Evolutionary conservation across 2,888 invertebrate species (phyloP).

Genomic region (Nomada fabriciana): DNA sequence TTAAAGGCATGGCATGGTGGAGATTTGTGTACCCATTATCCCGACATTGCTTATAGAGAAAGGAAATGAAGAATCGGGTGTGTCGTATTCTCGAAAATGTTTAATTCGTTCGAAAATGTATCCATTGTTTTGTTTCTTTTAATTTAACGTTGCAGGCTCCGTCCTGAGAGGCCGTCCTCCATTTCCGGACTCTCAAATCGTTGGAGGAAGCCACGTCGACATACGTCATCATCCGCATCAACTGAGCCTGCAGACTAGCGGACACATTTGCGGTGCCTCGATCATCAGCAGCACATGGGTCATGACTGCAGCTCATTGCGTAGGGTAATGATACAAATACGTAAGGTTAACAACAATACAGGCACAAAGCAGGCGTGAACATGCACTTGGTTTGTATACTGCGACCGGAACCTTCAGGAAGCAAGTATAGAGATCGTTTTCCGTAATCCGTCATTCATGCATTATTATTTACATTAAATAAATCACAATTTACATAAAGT

Average conservation of each 20-base stretch:
- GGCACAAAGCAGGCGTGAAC: background rate
- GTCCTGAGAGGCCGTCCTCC: background rate
- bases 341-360: slow-evolving; percentile 27
- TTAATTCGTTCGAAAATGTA: background rate
- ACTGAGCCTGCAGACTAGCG: slow-evolving; percentile 71
- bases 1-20: too few species aligned
- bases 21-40: too few species aligned
- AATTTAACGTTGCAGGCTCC: slow-evolving; percentile 49
- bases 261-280: slow-evolving; percentile 79
- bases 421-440: background rate
- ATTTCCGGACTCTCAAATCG: slow-evolving; percentile 72
- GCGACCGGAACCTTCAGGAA: background rate
- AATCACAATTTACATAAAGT: too few species aligned
- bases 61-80: too few species aligned
- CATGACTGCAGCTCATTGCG: slow-evolving; percentile 81
- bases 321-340: slow-evolving; percentile 62
- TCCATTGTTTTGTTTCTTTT: background rate
- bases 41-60: too few species aligned
- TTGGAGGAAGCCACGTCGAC: slow-evolving; percentile 79
- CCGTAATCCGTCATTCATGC: too few species aligned
- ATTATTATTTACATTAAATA: too few species aligned
- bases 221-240: slow-evolving; percentile 82
- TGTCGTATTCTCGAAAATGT: too few species aligned
- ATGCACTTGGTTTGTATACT: background rate
- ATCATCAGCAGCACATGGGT: slow-evolving; percentile 78